Percentiles rank a stretch among this genome's conserved stretches.
Evolutionary conservation across 2,113 vertebrate species (phyloP).

Genomic region (Silurus meridionalis): DNA sequence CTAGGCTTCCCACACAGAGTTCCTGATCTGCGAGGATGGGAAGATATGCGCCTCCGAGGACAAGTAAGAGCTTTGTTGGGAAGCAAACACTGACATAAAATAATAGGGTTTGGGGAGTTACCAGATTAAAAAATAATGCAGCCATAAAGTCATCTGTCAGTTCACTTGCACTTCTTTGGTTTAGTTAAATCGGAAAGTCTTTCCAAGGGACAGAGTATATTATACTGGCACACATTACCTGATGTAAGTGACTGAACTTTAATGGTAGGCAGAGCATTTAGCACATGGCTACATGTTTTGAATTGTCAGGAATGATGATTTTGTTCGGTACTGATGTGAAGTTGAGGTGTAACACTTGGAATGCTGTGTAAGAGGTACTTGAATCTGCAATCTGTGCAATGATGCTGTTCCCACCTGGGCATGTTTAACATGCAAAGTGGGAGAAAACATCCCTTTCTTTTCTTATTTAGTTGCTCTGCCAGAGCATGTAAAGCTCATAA

Average conservation of each 20-base stretch:
- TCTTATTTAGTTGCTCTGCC: not conserved
- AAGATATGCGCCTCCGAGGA: conserved; percentile 67
- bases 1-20: conserved; percentile 75
- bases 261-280: not conserved
- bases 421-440: not conserved
- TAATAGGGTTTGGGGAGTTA: not conserved
- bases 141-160: not conserved
- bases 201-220: not conserved
- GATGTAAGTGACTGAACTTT: not conserved
- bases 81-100: not conserved
- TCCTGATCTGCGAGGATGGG: conserved; percentile 72
- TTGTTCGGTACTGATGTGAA: not conserved
- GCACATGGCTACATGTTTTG: not conserved
- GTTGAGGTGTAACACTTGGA: not conserved
- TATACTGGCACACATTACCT: not conserved
- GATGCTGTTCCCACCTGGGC: not conserved
- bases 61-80: conserved; percentile 67
- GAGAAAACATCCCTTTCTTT: not conserved
- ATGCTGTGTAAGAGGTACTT: not conserved
- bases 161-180: not conserved
- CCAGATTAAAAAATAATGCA: not conserved
- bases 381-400: not conserved
- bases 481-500: not conserved
- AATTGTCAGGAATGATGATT: not conserved
- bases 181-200: not conserved